Percentiles rank a stretch among this genome's conserved stretches.
These are phyloP conservation scores for Callithrix jacchus DNA, from an alignment of 2,113 vertebrate genomes.

Conservation along the genomic window DNA sequence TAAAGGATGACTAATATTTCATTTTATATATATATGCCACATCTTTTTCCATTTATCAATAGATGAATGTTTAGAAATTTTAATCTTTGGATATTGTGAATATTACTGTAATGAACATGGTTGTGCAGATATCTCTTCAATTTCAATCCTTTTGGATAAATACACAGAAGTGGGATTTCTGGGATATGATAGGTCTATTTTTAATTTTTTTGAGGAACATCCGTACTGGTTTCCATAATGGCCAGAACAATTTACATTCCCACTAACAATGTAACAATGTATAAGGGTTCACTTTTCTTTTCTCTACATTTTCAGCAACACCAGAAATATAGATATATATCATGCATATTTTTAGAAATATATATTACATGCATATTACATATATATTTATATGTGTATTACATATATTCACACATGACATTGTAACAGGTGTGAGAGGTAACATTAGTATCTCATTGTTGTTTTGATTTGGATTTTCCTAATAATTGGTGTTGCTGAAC, in stretches of 20 bases:
- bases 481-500: background rate
- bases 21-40: background rate
- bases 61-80: background rate
- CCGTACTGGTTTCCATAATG: background rate
- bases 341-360: background rate
- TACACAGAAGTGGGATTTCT: background rate
- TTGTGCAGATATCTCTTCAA: background rate
- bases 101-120: background rate
- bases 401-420: background rate
- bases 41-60: background rate
- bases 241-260: background rate
- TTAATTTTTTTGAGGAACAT: background rate
- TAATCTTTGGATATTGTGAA: background rate
- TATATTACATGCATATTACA: background rate
- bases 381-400: background rate
- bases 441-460: background rate
- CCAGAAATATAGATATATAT: background rate
- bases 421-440: background rate
- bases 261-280: background rate
- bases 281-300: background rate
- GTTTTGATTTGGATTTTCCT: background rate
- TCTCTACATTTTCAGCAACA: background rate
- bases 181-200: background rate
- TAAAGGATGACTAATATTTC: background rate
- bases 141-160: background rate